Conservation (phyloP, 53 echinoderm and acorn worm species). For the Echinarachnius parma region DNA sequence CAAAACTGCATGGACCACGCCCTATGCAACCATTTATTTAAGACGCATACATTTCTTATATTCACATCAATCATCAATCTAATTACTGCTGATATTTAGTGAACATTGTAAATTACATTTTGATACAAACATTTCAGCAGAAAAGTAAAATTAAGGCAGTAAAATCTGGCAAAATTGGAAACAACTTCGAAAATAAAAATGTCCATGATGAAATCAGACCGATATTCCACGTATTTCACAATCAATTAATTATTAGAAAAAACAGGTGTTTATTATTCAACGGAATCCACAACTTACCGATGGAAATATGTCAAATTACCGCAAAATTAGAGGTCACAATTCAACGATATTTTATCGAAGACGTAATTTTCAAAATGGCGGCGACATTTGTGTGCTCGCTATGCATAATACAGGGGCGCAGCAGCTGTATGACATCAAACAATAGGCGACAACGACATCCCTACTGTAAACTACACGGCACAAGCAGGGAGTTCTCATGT, state of each 20-base stretch:
- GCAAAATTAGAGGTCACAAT: conserved; percentile 39
- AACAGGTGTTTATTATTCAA: not conserved
- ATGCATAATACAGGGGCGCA: conserved; percentile 94
- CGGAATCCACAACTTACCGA: conserved; percentile 27
- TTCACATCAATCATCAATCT: no score
- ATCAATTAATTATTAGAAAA: not conserved
- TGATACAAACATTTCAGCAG: no score
- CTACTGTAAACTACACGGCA: conserved; percentile 36
- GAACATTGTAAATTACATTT: no score
- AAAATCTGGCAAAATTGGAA: no score
- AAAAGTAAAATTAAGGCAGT: no score
- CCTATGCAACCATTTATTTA: not conserved
- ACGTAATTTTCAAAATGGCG: conserved; percentile 94
- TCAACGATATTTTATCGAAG: conserved; percentile 42
- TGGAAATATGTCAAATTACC: conserved; percentile 30
- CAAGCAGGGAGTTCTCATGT: conserved; percentile 9
- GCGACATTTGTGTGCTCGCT: conserved; percentile 92
- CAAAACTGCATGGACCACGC: conserved; percentile 11
- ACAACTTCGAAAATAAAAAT: no score
- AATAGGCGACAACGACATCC: conserved; percentile 69
- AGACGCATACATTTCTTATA: no score
- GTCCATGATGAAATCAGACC: not conserved
- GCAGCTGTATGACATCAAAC: conserved; percentile 79
- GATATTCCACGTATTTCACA: not conserved
- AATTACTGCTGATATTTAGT: no score